A percentile compares a stretch with the other conserved stretches of the same genome.
Evolutionary conservation across 35 echinoderm and acorn worm genomes (phyloP).

Genomic region (Patiria miniata): DNA sequence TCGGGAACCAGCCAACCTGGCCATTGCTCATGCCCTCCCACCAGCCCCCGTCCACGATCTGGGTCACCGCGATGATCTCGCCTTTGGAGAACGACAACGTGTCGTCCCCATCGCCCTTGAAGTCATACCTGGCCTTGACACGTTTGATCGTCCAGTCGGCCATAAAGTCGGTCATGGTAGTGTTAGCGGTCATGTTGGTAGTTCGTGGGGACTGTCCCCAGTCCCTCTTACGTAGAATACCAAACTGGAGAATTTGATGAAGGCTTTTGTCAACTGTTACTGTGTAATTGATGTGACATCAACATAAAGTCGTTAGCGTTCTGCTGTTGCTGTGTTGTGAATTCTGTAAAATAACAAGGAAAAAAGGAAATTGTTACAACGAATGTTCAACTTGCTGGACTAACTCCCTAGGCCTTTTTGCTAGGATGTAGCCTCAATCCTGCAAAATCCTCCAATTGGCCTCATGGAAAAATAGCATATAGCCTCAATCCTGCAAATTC

Average conservation of each 20-base stretch:
- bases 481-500: too few species aligned
- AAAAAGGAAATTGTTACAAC: neutral
- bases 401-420: too few species aligned
- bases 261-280: neutral
- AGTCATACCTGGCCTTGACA: conserved; percentile 71
- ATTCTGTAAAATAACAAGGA: neutral
- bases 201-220: neutral
- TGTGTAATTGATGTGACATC: neutral
- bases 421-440: too few species aligned
- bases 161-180: conserved; percentile 29
- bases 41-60: conserved; percentile 89
- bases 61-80: conserved; percentile 84
- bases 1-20: conserved; percentile 87
- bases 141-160: conserved; percentile 49
- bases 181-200: neutral
- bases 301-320: neutral
- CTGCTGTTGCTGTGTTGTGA: neutral
- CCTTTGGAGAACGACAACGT: conserved; percentile 83
- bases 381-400: too few species aligned
- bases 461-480: too few species aligned
- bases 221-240: neutral
- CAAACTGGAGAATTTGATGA: neutral
- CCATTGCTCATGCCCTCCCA: conserved; percentile 92
- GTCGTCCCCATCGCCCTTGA: conserved; percentile 68
- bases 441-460: too few species aligned